A percentile compares a stretch with the other conserved stretches of the same genome.
Conservation (phyloP, 1,140 invertebrate species). For the Plectrocnemia conspersa region DNA sequence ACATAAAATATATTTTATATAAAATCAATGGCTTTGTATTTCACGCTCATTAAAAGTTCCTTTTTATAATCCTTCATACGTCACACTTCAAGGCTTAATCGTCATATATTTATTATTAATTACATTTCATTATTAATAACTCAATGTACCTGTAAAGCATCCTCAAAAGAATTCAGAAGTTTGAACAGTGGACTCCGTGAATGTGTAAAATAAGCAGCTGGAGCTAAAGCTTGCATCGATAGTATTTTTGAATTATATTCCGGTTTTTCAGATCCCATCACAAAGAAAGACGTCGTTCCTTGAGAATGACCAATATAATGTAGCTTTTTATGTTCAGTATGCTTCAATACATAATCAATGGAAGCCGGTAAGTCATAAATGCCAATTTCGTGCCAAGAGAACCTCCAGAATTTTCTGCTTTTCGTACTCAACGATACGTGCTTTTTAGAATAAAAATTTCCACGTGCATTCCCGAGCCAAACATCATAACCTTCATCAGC, state of each 20-base stretch:
- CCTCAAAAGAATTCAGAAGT: slow-evolving; percentile 41
- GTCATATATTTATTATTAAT: not conserved
- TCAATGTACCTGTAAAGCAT: slow-evolving; percentile 41
- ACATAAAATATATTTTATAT: not conserved
- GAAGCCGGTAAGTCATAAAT: slow-evolving; percentile 70
- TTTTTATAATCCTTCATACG: too few relatives aligned
- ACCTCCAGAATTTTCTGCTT: slow-evolving; percentile 67
- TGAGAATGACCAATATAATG: slow-evolving; percentile 68
- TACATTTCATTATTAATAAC: not conserved
- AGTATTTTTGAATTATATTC: slow-evolving; percentile 63
- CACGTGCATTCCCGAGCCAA: slow-evolving; percentile 67
- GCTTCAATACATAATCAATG: slow-evolving; percentile 64
- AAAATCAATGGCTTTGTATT: too few relatives aligned
- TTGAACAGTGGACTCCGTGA: slow-evolving; percentile 53
- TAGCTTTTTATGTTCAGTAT: slow-evolving; percentile 56
- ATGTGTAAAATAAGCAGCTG: slow-evolving; percentile 59
- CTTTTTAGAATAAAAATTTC: slow-evolving; percentile 60
- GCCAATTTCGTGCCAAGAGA: slow-evolving; percentile 77
- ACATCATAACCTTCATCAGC: slow-evolving; percentile 73
- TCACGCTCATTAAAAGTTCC: too few relatives aligned
- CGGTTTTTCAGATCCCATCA: slow-evolving; percentile 55
- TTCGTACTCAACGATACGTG: slow-evolving; percentile 55
- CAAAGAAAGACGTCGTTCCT: slow-evolving; percentile 64
- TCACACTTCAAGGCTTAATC: too few relatives aligned
- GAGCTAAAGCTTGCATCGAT: slow-evolving; percentile 62